Percentiles rank a stretch among this genome's conserved stretches.
Evolutionary conservation across 2,113 vertebrate genomes (phyloP).

Genomic region (Physeter macrocephalus): DNA sequence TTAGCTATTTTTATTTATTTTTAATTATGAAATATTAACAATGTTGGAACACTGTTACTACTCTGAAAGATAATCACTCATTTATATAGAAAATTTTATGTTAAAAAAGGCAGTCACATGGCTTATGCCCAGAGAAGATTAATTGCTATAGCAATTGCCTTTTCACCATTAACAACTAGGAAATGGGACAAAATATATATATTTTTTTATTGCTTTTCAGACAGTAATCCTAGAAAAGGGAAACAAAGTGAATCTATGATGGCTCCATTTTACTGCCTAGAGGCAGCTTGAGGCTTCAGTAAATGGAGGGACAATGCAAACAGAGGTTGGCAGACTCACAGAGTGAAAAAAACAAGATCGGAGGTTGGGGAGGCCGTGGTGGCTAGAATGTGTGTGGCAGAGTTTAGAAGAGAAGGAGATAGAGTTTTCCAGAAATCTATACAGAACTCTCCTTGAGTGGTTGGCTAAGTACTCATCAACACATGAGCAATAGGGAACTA

Average conservation of each 20-base stretch:
- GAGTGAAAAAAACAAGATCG: background rate
- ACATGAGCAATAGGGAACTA: background rate
- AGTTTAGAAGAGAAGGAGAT: background rate
- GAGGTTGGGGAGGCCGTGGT: background rate
- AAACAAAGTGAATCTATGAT: background rate
- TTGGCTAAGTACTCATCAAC: background rate
- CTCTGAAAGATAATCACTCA: background rate
- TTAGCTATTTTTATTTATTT: background rate
- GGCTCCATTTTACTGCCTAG: background rate
- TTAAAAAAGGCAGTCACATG: background rate
- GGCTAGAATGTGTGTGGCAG: background rate
- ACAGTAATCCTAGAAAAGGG: background rate
- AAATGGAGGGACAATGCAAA: background rate
- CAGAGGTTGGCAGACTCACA: background rate
- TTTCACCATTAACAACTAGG: background rate
- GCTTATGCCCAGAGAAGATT: background rate
- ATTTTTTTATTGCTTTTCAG: background rate
- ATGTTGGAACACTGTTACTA: background rate
- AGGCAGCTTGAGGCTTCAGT: background rate
- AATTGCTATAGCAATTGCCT: background rate
- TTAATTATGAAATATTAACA: conserved; percentile 40
- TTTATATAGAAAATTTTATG: background rate
- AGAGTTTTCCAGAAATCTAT: background rate
- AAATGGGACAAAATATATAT: background rate
- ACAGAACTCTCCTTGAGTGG: background rate